Percentiles rank a stretch among this genome's conserved stretches.
These are phyloP conservation scores for Apostichopus californicus DNA, from an alignment of 35 echinoderm and acorn worm species.

Conservation along the genomic window DNA sequence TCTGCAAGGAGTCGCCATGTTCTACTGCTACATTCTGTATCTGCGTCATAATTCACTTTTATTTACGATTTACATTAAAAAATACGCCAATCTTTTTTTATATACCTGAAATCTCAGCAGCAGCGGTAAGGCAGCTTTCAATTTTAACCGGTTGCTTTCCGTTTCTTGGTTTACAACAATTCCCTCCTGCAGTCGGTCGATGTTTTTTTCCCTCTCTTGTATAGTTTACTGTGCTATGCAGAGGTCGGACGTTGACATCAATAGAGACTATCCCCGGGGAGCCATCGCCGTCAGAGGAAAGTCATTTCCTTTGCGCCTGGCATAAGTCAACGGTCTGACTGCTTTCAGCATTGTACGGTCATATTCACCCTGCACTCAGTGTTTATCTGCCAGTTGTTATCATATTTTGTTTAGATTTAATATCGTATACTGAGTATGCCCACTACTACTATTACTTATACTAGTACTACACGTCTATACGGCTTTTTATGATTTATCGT, in stretches of 20 bases:
- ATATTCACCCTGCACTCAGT: conserved; percentile 7
- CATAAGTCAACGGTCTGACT: conserved; percentile 47
- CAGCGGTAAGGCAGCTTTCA: background rate
- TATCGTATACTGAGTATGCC: background rate
- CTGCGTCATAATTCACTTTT: background rate
- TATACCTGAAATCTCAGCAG: background rate
- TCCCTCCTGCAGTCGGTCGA: background rate
- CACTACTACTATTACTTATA: background rate
- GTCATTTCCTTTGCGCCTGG: conserved; percentile 57
- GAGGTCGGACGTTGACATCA: conserved; percentile 56
- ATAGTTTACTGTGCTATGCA: conserved; percentile 33
- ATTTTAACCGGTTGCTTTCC: background rate
- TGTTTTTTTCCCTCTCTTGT: background rate
- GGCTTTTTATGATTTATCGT: conserved; percentile 14
- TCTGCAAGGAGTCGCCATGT: too few species aligned
- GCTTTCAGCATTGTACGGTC: background rate
- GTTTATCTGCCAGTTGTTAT: conserved; percentile 40
- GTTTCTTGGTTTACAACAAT: background rate
- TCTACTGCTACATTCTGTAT: too few species aligned
- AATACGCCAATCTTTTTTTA: background rate
- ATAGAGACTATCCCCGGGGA: conserved; percentile 9
- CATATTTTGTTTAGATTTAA: conserved; percentile 34
- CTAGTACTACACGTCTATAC: background rate
- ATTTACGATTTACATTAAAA: background rate
- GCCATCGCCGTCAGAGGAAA: conserved; percentile 34